phyloP scores from a whole-genome alignment of 2,797 vertebrate genomes.

The Cheirogaleus major region DNA sequence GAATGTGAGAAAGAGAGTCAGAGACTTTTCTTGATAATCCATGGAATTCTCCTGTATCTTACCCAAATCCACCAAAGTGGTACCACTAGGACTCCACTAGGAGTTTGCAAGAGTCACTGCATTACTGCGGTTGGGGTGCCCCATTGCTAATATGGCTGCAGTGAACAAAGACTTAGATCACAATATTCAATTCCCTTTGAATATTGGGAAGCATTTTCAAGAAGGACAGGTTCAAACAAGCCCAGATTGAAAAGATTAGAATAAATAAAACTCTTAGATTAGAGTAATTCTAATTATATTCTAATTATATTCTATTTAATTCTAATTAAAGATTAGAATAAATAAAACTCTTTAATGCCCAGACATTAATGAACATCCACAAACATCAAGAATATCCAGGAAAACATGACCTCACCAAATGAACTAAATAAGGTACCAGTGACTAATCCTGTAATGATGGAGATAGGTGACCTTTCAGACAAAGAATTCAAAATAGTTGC shows the following conservation, averaged over 20 bases:
- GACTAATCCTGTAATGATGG: background rate
- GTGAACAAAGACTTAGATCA: background rate
- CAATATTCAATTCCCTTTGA: background rate
- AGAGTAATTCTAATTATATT: too few species aligned
- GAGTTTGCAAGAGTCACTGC: background rate
- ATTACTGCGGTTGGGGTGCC: background rate
- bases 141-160: background rate
- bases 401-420: background rate
- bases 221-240: background rate
- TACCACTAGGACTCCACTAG: too few species aligned
- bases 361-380: background rate
- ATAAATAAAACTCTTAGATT: background rate
- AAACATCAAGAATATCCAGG: background rate
- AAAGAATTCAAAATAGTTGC: background rate
- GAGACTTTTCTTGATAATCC: background rate
- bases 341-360: background rate
- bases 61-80: too few species aligned
- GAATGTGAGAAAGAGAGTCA: background rate
- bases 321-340: background rate
- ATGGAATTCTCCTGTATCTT: background rate
- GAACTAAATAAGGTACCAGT: background rate
- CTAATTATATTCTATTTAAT: too few species aligned
- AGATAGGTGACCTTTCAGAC: background rate
- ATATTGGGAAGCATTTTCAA: background rate
- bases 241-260: background rate